Evolutionary conservation across 2,113 vertebrate species (phyloP), one percentile per base, ranked within the genome.

Genomic region (Gambusia affinis): DNA sequence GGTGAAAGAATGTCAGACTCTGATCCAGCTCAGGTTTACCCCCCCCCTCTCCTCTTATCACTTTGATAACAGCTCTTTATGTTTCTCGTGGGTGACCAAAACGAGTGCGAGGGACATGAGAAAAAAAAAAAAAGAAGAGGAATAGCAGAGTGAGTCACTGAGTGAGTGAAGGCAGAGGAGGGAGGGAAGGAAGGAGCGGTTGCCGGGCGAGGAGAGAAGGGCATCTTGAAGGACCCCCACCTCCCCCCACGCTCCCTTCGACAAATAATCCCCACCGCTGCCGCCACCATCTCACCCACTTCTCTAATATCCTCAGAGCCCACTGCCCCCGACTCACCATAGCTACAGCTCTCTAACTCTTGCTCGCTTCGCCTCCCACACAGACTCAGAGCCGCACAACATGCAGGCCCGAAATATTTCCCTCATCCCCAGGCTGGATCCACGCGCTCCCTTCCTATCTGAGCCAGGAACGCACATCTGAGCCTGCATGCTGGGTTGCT

Each of bases 161-260:
- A 84, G 75, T 68, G 74, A 89, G 82, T 82, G 75, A 84, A 66
- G 76, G 82, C 54, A 22, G 67, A 60, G 68, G 35, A 66, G 75
- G 72, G 80, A 75, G 42, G 64, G 76, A 80, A 80, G 65, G 75
- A 80, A 83, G 65, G 87, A 85, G 80, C 31, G 91, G 92, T 91
- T 92, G 93, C 92, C 86, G 87, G 90, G 93, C 78, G 82, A 92
- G 91, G 51, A 89, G 84, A 93, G 89, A 93, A 92, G 92, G 92
- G 93, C 92, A 93, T 94, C 92, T 93, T 88, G 87, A 89, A 91
- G 84, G 91, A 88, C 91, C 90, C 89, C 84, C 73, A 84, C 85
- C 84, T 74, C 85, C 88, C 76, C 76, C 85, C 87, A 77, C 76
- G 70, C 70, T 85, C 80, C 79, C 70, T 82, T 82, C 76, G 74